Percentiles rank a stretch among this genome's conserved stretches.
These are phyloP conservation scores for Dicycla oo DNA, from an alignment of 2,888 invertebrate species.

Conservation along the genomic window DNA sequence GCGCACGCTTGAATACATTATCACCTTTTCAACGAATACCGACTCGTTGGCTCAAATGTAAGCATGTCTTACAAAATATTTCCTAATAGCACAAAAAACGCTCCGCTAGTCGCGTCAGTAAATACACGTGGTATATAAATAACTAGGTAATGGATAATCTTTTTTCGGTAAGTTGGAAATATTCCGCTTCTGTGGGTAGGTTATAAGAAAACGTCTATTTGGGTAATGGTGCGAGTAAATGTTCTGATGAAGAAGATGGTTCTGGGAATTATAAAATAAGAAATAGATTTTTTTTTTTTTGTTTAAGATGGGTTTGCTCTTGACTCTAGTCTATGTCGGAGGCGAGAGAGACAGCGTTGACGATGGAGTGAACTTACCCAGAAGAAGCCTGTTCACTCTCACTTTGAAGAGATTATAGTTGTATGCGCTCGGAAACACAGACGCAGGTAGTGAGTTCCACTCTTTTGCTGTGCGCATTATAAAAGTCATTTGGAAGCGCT, in stretches of 20 bases:
- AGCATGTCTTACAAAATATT: slow-evolving; percentile 25
- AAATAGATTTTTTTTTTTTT: too few species aligned
- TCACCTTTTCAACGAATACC: neutral
- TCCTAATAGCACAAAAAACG: neutral
- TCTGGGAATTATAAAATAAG: neutral
- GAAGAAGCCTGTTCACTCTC: too few species aligned
- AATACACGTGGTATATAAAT: slow-evolving; percentile 3
- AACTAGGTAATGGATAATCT: slow-evolving; percentile 3
- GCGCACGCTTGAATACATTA: slow-evolving; percentile 1
- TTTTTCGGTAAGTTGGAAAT: slow-evolving; percentile 11
- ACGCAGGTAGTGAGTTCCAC: too few species aligned
- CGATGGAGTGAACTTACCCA: too few species aligned
- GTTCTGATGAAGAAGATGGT: neutral
- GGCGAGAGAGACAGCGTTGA: too few species aligned
- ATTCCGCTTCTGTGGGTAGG: neutral
- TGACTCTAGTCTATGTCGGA: too few species aligned
- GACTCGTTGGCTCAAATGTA: neutral
- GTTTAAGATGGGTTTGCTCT: too few species aligned
- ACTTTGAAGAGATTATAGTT: too few species aligned
- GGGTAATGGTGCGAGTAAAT: slow-evolving; percentile 22
- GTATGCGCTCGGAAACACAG: too few species aligned
- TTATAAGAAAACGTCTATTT: slow-evolving; percentile 7
- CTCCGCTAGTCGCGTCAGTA: slow-evolving; percentile 23
- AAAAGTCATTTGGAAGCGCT: too few species aligned
- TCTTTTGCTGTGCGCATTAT: too few species aligned